Percentiles rank a stretch among this genome's conserved stretches.
These are phyloP conservation scores for Dicyrtomina minuta DNA, from an alignment of 2,888 invertebrate genomes.

Conservation along the genomic window DNA sequence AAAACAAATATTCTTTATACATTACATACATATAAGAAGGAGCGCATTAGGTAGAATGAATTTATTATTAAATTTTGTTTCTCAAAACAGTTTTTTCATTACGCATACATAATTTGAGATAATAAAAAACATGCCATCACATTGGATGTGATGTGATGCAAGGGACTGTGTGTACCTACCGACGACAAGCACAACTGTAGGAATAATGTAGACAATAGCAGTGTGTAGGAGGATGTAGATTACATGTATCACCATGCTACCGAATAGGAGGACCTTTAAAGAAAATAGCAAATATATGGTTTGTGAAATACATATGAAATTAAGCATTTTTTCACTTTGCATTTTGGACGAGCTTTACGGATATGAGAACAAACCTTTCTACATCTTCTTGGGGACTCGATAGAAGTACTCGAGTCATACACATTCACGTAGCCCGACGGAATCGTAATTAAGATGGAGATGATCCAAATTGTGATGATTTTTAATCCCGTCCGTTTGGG, in stretches of 20 bases:
- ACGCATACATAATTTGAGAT: too few relatives aligned
- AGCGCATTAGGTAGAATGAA: too few relatives aligned
- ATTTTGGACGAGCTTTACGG: background rate
- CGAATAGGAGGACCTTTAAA: constrained; percentile 9
- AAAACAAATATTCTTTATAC: too few relatives aligned
- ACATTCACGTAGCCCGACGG: background rate
- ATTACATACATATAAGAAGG: too few relatives aligned
- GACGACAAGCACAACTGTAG: constrained; percentile 2
- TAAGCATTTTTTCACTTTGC: background rate
- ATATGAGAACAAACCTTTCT: background rate
- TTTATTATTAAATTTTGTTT: too few relatives aligned
- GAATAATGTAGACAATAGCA: constrained; percentile 4
- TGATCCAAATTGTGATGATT: background rate
- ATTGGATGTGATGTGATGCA: too few relatives aligned
- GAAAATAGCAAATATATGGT: background rate
- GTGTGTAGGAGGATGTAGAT: constrained; percentile 5
- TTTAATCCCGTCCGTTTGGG: constrained; percentile 14
- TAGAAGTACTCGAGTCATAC: background rate
- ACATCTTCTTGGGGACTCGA: constrained; percentile 1
- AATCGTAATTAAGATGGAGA: constrained; percentile 3
- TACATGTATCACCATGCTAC: background rate
- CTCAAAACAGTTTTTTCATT: too few relatives aligned
- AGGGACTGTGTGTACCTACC: background rate
- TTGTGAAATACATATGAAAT: too few relatives aligned
- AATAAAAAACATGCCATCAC: too few relatives aligned